Evolutionary conservation across 2,888 invertebrate species (phyloP), one percentile per base, ranked within the genome.

Genomic region (Alitta virens): DNA sequence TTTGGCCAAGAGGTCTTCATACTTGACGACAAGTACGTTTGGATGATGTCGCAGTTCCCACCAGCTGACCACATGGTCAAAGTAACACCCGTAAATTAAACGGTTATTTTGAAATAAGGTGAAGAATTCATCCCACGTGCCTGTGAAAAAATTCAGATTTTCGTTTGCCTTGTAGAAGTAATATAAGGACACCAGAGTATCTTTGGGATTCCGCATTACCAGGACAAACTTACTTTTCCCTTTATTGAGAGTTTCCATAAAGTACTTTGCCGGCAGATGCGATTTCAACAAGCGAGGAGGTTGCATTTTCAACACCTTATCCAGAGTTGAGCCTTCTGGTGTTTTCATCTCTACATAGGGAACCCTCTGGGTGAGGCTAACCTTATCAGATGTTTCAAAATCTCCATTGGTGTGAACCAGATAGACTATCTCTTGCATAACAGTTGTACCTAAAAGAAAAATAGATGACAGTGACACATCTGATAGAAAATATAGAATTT

Each of bases 81-180:
- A 57, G 27, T 49, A 57, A 33, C 33, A 25, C 5, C 57, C 57
- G 49, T 50, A 49, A 27, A 21, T n/a, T 1, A 57, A 26, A 16
- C 33, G 46, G 14, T 57, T 49, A 9, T 57, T 33, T n/a, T 33
- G 24, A 27, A 57, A 57, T 2, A 57, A 14, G 5, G 26, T 5
- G 21, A 57, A 57, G 57, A 49, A 57, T 25, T 57, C 57, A 26
- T 25, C 26, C 43, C 42, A 57, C 2, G 57, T 43, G 5, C 57
- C 57, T 2, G 49, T 49, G 46, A 57, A 46, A 21, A 1, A 27
- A 1, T 33, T 33, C 2, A 57, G 49, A 27, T 14, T 1, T 18
- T 26, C 14, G 25, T 26, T 50, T 21, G 43, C 43, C 25, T 46
- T 46, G 50, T 57, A 57, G 57, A 57, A 50, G 24, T 57, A 49